Conservation (phyloP, 2,113 vertebrate species). For the Oryzias melastigma region DNA sequence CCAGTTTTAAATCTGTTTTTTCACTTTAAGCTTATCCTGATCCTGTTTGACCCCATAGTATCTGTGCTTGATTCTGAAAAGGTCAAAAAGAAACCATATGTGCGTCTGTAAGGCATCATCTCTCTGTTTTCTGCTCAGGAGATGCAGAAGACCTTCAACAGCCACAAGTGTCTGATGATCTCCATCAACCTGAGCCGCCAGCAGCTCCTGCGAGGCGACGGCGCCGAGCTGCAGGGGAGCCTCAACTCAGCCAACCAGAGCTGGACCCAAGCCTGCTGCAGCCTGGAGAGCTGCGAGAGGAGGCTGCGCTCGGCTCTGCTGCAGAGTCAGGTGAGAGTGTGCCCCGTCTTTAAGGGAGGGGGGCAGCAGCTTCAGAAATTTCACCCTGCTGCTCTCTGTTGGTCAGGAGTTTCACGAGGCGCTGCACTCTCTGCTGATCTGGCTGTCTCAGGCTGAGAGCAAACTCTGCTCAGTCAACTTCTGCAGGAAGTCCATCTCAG, state of each 20-base stretch:
- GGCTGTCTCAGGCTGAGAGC: slow-evolving; percentile 82
- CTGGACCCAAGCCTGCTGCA: slow-evolving; percentile 80
- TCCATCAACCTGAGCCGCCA: slow-evolving; percentile 81
- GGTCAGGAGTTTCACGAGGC: slow-evolving; percentile 87
- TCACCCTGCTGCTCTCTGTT: slow-evolving; percentile 6
- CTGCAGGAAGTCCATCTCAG: slow-evolving; percentile 50
- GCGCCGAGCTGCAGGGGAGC: slow-evolving; percentile 75
- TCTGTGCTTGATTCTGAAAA: too few species aligned
- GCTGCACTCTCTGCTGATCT: slow-evolving; percentile 84
- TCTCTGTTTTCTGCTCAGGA: slow-evolving; percentile 70
- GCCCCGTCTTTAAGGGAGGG: neutral
- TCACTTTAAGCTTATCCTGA: too few species aligned
- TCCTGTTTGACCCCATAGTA: neutral
- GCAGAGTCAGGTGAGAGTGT: slow-evolving; percentile 83
- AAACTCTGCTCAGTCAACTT: slow-evolving; percentile 61
- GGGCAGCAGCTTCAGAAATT: neutral
- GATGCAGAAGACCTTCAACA: slow-evolving; percentile 81
- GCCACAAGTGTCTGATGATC: slow-evolving; percentile 86
- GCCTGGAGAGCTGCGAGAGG: slow-evolving; percentile 81
- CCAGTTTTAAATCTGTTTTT: too few species aligned
- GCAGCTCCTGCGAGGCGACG: slow-evolving; percentile 74
- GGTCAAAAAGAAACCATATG: neutral
- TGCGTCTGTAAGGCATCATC: neutral
- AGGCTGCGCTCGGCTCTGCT: slow-evolving; percentile 78
- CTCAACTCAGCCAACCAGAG: slow-evolving; percentile 80